Percentiles rank a stretch among this genome's conserved stretches.
Conservation (phyloP, 2,797 vertebrate species). For the Phoxinus dragarum region DNA sequence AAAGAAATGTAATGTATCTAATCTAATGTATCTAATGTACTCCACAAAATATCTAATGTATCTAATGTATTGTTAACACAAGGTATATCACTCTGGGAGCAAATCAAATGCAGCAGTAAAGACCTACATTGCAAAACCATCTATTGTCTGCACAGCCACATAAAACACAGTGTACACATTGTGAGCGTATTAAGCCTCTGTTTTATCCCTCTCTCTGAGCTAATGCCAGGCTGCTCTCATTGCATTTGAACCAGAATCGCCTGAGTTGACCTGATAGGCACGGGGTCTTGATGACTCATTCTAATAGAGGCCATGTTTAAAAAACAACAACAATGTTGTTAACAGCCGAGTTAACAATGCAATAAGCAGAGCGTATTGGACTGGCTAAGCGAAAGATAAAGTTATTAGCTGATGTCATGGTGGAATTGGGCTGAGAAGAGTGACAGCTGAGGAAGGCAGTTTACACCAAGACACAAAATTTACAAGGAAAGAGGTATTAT, state of each 20-base stretch:
- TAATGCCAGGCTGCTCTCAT: constrained; percentile 30
- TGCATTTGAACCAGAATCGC: constrained; percentile 24
- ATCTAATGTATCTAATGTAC: no score
- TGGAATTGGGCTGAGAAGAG: constrained; percentile 9
- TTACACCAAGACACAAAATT: constrained; percentile 58
- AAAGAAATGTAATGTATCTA: neutral
- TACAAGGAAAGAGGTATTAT: constrained; percentile 50
- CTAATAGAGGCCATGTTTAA: constrained; percentile 11
- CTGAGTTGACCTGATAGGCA: constrained; percentile 18
- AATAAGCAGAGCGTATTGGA: constrained; percentile 38
- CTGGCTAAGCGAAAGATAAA: constrained; percentile 19
- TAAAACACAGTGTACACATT: constrained; percentile 41
- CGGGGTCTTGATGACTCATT: constrained; percentile 32
- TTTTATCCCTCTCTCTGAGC: constrained; percentile 8
- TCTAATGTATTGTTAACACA: neutral
- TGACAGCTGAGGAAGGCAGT: neutral
- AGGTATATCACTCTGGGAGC: neutral
- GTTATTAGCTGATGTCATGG: constrained; percentile 42
- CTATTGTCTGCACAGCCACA: neutral
- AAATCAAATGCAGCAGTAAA: constrained; percentile 18
- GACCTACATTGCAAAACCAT: constrained; percentile 6
- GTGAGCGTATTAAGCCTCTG: constrained; percentile 3
- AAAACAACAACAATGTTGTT: constrained; percentile 13
- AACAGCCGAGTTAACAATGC: constrained; percentile 42
- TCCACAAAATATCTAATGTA: no score